Evolutionary conservation across 2,113 vertebrate genomes (phyloP).

Genomic region (Cyprinodon tularosa): DNA sequence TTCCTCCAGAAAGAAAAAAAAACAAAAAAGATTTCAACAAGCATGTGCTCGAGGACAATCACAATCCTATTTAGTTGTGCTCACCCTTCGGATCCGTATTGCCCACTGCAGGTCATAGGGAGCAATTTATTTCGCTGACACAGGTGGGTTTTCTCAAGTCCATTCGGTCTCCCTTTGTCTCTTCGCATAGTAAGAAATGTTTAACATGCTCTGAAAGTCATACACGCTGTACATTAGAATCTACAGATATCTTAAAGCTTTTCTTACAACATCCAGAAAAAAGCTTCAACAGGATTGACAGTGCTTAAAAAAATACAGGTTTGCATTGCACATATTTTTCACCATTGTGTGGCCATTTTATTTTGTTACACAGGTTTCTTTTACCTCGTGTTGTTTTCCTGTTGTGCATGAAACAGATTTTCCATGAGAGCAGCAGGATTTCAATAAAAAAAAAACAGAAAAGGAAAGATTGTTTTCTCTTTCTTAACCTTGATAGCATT

Average conservation of each 20-base stretch:
- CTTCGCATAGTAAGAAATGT: conserved; percentile 76
- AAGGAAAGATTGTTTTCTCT: conserved; percentile 12
- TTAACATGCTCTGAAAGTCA: conserved; percentile 82
- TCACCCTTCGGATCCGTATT: conserved; percentile 8
- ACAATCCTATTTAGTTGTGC: conserved; percentile 22
- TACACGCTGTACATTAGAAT: conserved; percentile 82
- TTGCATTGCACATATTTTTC: conserved; percentile 50
- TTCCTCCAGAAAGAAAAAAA: conserved; percentile 26
- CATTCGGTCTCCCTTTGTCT: conserved; percentile 74
- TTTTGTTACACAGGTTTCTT: conserved; percentile 27
- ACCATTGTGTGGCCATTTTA: conserved; percentile 10
- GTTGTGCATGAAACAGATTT: conserved; percentile 41
- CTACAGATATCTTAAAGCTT: conserved; percentile 81
- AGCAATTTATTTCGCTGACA: conserved; percentile 14
- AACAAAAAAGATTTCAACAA: conserved; percentile 21
- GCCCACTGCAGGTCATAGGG: conserved; percentile 11
- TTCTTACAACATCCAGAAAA: conserved; percentile 71
- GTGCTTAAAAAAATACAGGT: conserved; percentile 28
- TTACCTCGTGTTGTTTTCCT: conserved; percentile 22
- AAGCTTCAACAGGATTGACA: conserved; percentile 18
- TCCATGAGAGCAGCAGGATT: conserved; percentile 35
- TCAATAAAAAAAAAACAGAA: conserved; percentile 42
- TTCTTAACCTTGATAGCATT: conserved; percentile 34
- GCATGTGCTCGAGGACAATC: conserved; percentile 51
- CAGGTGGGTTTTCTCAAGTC: conserved; percentile 41